Conservation (phyloP, 2,113 vertebrate species). For the Hemibagrus wyckioides region DNA sequence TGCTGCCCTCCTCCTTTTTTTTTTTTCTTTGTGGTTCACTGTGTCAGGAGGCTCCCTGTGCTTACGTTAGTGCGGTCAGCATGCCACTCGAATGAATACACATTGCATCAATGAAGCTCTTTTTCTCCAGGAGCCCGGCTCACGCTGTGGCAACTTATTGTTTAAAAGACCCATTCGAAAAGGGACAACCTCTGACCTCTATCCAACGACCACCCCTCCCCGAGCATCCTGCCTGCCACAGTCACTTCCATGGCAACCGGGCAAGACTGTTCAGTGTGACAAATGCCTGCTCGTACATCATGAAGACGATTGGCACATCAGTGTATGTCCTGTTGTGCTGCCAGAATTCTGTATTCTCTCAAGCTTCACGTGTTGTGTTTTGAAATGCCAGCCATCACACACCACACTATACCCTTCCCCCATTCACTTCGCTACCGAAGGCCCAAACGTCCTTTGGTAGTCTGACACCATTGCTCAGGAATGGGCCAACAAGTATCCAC, state of each 20-base stretch:
- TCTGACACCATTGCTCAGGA: conserved; percentile 31
- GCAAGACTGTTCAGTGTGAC: conserved; percentile 7
- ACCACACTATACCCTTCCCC: neutral
- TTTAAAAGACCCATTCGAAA: conserved; percentile 34
- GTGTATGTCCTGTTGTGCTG: neutral
- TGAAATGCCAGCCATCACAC: neutral
- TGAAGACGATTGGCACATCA: conserved; percentile 10
- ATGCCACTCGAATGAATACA: conserved; percentile 20
- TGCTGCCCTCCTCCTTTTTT: neutral
- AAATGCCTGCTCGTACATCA: conserved; percentile 29
- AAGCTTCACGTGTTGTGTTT: neutral
- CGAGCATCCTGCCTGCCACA: conserved; percentile 31
- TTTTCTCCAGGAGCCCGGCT: conserved; percentile 28
- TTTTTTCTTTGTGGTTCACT: conserved; percentile 22
- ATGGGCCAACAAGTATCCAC: conserved; percentile 12
- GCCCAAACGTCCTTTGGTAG: conserved; percentile 16
- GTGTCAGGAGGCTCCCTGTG: conserved; percentile 43
- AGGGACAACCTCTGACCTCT: conserved; percentile 50
- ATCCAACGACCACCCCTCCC: conserved; percentile 4
- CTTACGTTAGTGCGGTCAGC: conserved; percentile 22
- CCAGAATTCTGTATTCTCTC: conserved; percentile 2
- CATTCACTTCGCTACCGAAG: neutral
- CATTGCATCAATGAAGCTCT: conserved; percentile 46
- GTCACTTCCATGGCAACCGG: conserved; percentile 52
- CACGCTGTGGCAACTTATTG: conserved; percentile 49